These are phyloP conservation scores for Meghimatium bilineatum DNA, from an alignment of 2,888 invertebrate species.

Conservation along the genomic window DNA sequence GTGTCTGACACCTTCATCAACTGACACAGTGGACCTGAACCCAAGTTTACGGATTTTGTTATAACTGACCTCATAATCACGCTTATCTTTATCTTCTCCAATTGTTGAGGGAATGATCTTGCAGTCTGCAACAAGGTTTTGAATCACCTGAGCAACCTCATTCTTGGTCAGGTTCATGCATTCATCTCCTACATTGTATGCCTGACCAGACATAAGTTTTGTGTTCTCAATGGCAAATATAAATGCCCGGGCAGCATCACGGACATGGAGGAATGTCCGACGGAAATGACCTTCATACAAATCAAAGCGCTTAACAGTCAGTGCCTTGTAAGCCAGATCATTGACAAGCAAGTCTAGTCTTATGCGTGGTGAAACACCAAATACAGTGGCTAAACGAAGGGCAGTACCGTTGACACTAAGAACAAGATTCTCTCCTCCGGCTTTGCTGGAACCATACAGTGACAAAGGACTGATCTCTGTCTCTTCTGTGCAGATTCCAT, in stretches of 20 bases:
- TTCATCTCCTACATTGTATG: slow-evolving; percentile 77
- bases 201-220: slow-evolving; percentile 70
- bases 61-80: slow-evolving; percentile 77
- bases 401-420: slow-evolving; percentile 69
- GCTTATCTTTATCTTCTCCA: slow-evolving; percentile 75
- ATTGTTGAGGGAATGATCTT: slow-evolving; percentile 64
- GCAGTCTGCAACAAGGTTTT: slow-evolving; percentile 67
- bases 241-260: slow-evolving; percentile 75
- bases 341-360: slow-evolving; percentile 76
- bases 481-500: slow-evolving; percentile 74
- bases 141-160: slow-evolving; percentile 71
- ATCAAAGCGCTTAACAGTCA: slow-evolving; percentile 70
- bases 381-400: slow-evolving; percentile 75
- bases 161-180: slow-evolving; percentile 76
- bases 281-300: slow-evolving; percentile 75
- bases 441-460: slow-evolving; percentile 75
- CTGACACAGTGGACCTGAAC: slow-evolving; percentile 69
- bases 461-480: slow-evolving; percentile 75
- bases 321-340: slow-evolving; percentile 72
- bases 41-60: slow-evolving; percentile 72
- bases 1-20: slow-evolving; percentile 73
- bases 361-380: slow-evolving; percentile 75
- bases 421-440: slow-evolving; percentile 71
- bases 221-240: slow-evolving; percentile 73
- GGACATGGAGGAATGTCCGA: slow-evolving; percentile 75